Evolutionary conservation across 2,888 invertebrate species (phyloP), one percentile per base, ranked within the genome.

Genomic region (Parasteatoda lunata): DNA sequence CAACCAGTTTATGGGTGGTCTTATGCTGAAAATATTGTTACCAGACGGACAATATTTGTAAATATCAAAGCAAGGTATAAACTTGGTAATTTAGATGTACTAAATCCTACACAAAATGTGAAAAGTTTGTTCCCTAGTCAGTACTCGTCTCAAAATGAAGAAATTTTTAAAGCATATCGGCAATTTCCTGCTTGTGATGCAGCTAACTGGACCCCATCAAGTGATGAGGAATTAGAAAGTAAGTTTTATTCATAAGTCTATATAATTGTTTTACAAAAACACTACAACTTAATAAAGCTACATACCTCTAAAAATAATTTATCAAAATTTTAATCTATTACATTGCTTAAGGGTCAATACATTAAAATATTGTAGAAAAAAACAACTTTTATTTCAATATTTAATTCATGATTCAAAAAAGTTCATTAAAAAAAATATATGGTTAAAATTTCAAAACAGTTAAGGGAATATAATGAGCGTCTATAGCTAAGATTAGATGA

Each of bases 1-100:
- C 72, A 87, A 51, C 77, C 86, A 9, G 69, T 72, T 6, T 82
- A 87, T 77, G 86, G 86, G 7, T 87, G 86, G 86, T 77, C 86
- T 30, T 87, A 87, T 75, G 64, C 77, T 4, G n/a, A 47, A 8
- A 68, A 47, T 65, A 45, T 69, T n/a, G 52, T 0, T 6, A 77
- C 86, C 11, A 71, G 69, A 47, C 77, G 77, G 15, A 87, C 86
- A 5, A 52, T 87, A 13, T 87, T 87, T 82, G 68, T 87, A 7
- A 87, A 87, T 52, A 78, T 87, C 11, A 87, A 73, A 45, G 86
- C 77, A 7, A 78, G 65, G 47, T 69, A 82, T 47, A 87, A 87
- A 68, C n/a, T 87, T 6, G 81, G 81, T 15, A 65, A 77, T 30
- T 77, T 82, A 45, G 9, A 11, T 8, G 77, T 77, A 59, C 15